Conservation (phyloP, 2,797 vertebrate genomes). For the Rhadinocentrus ornatus region DNA sequence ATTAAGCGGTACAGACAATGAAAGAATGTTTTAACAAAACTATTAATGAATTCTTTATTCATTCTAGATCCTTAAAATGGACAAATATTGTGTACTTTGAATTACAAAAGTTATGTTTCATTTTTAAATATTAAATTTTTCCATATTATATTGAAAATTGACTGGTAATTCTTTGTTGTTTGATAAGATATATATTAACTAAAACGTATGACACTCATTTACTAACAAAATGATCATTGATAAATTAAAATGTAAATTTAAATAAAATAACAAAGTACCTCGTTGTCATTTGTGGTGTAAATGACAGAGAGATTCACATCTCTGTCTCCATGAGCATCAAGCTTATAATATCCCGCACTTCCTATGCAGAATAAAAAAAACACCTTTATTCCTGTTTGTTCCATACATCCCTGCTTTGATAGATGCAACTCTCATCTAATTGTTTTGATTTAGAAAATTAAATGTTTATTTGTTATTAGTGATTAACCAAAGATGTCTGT, state of each 20-base stretch:
- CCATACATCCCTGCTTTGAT: neutral
- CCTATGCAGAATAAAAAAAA: conserved; percentile 74
- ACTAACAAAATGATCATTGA: neutral
- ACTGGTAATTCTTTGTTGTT: neutral
- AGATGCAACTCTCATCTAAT: neutral
- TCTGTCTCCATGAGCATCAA: conserved; percentile 90
- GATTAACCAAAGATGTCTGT: neutral
- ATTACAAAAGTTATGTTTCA: neutral
- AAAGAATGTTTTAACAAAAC: no score
- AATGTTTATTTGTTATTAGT: no score
- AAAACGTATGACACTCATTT: neutral
- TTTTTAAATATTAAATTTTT: neutral
- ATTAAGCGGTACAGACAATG: no score
- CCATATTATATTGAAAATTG: no score
- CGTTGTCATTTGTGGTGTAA: conserved; percentile 79
- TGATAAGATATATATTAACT: neutral
- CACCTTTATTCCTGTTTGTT: neutral
- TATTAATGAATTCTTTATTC: neutral
- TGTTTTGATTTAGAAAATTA: no score
- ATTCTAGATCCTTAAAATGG: neutral
- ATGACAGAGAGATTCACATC: conserved; percentile 86
- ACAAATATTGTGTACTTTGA: neutral
- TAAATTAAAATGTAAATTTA: neutral
- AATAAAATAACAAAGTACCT: conserved; percentile 73
- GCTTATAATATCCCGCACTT: conserved; percentile 79